phyloP scores from a whole-genome alignment of 2,888 invertebrate species.

The Eristalis pertinax region DNA sequence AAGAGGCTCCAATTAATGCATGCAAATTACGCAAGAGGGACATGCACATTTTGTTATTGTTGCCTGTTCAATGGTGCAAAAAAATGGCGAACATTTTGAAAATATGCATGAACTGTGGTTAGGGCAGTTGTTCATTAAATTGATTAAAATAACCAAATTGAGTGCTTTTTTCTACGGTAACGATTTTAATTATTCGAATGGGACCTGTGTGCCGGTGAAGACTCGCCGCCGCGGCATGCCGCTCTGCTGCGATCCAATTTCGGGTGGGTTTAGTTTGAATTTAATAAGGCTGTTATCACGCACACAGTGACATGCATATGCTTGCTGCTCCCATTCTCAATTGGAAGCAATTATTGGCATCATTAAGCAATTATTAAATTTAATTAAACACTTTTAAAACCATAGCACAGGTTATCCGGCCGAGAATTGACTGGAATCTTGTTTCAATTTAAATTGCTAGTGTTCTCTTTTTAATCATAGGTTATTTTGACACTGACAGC shows the following conservation, averaged over 20 bases:
- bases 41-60: background rate
- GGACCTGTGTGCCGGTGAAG: no score
- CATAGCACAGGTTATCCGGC: no score
- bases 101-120: background rate
- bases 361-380: no score
- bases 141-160: background rate
- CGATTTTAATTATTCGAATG: background rate
- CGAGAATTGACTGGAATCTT: no score
- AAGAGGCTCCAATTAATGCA: background rate
- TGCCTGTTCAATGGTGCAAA: background rate
- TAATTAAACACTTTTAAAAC: no score
- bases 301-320: no score
- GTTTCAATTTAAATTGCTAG: no score
- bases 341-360: no score
- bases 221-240: no score
- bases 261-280: background rate
- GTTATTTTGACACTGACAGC: no score
- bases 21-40: background rate
- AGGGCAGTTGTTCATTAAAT: background rate
- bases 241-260: background rate
- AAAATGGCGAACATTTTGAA: background rate
- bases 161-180: background rate
- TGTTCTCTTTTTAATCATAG: no score
- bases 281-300: background rate
- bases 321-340: no score